phyloP scores from a whole-genome alignment of 2,113 vertebrate species.

The Oxyruncus cristatus region DNA sequence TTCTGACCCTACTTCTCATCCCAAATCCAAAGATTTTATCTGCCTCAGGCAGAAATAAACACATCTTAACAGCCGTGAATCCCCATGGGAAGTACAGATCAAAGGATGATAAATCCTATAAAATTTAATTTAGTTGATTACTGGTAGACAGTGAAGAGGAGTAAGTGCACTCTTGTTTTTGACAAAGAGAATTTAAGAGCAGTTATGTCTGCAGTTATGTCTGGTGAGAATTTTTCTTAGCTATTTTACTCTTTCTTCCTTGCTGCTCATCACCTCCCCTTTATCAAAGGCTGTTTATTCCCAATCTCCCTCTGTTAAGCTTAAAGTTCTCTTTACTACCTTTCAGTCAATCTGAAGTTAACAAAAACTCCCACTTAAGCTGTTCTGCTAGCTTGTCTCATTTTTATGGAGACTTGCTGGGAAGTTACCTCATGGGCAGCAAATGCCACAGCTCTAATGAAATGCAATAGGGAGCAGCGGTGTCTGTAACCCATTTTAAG shows the following conservation, averaged over 20 bases:
- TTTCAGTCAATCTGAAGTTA: background rate
- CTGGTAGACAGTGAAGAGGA: background rate
- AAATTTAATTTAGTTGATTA: slow-evolving; percentile 25
- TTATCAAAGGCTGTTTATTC: background rate
- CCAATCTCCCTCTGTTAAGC: background rate
- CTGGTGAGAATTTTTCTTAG: background rate
- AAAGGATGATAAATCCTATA: background rate
- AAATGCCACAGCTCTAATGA: background rate
- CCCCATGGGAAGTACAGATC: background rate
- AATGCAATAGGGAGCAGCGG: background rate
- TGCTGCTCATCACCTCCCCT: background rate
- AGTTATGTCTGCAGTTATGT: background rate
- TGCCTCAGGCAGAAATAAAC: slow-evolving; percentile 8
- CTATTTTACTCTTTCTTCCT: background rate
- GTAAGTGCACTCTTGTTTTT: background rate
- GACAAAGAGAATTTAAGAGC: background rate
- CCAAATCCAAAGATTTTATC: slow-evolving; percentile 18
- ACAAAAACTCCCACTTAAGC: background rate
- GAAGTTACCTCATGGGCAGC: background rate
- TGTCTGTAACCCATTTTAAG: background rate
- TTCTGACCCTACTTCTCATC: slow-evolving; percentile 9
- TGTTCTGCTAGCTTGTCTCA: background rate
- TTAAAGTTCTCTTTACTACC: background rate
- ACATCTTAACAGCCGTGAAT: background rate
- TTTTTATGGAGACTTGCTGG: background rate